A percentile compares a stretch with the other conserved stretches of the same genome.
Conservation (phyloP, 2,113 vertebrate genomes). For the Leiothrix lutea region DNA sequence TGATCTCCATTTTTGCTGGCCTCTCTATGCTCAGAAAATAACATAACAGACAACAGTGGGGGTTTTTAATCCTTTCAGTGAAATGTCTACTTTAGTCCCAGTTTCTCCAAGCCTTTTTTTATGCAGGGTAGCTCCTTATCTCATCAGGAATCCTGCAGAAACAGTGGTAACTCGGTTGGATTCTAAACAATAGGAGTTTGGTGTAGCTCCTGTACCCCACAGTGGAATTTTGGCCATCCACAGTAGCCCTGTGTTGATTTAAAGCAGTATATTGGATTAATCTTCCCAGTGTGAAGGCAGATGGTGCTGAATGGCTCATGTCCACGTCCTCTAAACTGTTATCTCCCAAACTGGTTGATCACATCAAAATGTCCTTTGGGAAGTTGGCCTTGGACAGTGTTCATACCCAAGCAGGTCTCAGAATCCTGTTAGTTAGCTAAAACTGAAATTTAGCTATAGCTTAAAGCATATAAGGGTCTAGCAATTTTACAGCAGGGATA, state of each 20-base stretch:
- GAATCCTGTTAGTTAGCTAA: not conserved
- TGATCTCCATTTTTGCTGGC: not conserved
- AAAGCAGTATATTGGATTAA: not conserved
- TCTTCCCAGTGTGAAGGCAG: not conserved
- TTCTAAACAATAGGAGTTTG: not conserved
- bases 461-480: not conserved
- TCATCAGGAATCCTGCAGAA: not conserved
- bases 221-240: not conserved
- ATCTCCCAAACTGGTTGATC: not conserved
- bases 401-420: not conserved
- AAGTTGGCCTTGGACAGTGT: not conserved
- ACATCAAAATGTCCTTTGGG: not conserved
- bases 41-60: rapidly evolving
- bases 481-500: not conserved
- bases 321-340: not conserved
- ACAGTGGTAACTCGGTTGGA: not conserved
- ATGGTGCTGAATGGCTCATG: not conserved
- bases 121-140: not conserved
- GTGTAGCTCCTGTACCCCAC: not conserved
- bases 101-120: not conserved
- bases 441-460: not conserved
- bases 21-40: not conserved
- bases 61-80: not conserved
- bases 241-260: not conserved
- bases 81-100: not conserved